These are phyloP conservation scores for Orius laevigatus DNA, from an alignment of 1,140 invertebrate species.

Conservation along the genomic window DNA sequence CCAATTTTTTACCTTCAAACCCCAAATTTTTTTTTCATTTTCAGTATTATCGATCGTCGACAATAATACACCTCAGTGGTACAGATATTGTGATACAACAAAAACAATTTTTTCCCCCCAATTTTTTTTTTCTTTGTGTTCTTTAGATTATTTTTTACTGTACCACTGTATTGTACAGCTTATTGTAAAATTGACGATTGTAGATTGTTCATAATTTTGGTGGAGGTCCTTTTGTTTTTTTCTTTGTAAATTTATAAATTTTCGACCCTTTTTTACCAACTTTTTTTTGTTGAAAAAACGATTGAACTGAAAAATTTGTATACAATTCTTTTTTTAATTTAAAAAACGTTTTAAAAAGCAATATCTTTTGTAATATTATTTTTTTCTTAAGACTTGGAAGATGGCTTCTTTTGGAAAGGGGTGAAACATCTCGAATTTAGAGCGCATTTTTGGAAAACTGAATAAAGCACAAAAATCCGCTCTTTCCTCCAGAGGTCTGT, in stretches of 20 bases:
- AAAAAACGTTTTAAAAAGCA: slow-evolving; percentile 14
- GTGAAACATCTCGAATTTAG: background rate
- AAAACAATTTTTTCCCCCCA: too few species aligned
- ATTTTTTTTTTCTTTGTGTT: slow-evolving; percentile 6
- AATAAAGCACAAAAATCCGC: too few species aligned
- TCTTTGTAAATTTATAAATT: slow-evolving; percentile 8
- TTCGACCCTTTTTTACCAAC: background rate
- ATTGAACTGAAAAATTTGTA: slow-evolving; percentile 3
- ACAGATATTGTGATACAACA: too few species aligned
- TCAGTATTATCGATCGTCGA: slow-evolving; percentile 2
- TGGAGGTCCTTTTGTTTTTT: slow-evolving; percentile 14
- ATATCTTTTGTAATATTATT: slow-evolving; percentile 13
- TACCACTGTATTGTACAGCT: too few species aligned
- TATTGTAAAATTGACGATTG: background rate
- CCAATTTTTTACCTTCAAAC: background rate
- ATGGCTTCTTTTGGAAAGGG: background rate
- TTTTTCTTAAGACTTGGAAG: background rate
- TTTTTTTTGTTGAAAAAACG: slow-evolving; percentile 6
- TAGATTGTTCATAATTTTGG: slow-evolving; percentile 16
- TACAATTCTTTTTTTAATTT: slow-evolving; percentile 7
- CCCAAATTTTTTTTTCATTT: slow-evolving; percentile 3
- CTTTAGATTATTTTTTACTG: too few species aligned
- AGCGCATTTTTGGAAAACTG: too few species aligned
- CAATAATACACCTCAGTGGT: background rate
- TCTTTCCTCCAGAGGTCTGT: too few species aligned